These are phyloP conservation scores for Trissoscelio sp. DNA, from an alignment of 2,888 invertebrate genomes.

Conservation along the genomic window DNA sequence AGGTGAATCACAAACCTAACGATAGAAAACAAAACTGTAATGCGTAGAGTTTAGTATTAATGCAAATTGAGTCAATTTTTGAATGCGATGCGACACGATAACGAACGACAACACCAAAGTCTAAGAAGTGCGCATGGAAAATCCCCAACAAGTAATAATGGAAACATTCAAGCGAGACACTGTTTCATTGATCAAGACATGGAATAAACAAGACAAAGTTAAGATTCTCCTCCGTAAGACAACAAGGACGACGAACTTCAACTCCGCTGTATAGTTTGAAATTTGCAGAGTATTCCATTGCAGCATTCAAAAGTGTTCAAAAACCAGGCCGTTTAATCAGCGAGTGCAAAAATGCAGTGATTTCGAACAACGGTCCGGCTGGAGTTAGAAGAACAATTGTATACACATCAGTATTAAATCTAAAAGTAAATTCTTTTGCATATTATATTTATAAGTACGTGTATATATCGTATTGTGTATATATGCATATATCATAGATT, in stretches of 20 bases:
- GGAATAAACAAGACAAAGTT: constrained; percentile 18
- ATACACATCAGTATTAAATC: constrained; percentile 81
- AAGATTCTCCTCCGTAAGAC: constrained; percentile 30
- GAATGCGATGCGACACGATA: constrained; percentile 77
- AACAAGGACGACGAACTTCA: constrained; percentile 32
- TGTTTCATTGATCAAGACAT: constrained; percentile 13
- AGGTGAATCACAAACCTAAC: constrained; percentile 22
- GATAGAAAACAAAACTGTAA: constrained; percentile 28
- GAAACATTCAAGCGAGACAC: constrained; percentile 16
- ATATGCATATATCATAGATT: constrained; percentile 77
- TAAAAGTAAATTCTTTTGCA: constrained; percentile 75
- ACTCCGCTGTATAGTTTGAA: constrained; percentile 37
- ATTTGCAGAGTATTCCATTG: constrained; percentile 36
- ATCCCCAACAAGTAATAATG: constrained; percentile 24
- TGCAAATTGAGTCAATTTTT: constrained; percentile 80
- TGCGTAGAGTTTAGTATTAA: constrained; percentile 57
- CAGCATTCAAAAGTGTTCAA: constrained; percentile 62
- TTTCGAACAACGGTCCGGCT: constrained; percentile 58
- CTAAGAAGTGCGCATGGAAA: constrained; percentile 52
- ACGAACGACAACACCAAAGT: constrained; percentile 73
- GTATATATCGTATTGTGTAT: constrained; percentile 77
- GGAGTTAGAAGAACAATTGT: constrained; percentile 69
- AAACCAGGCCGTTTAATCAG: constrained; percentile 52
- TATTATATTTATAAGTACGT: constrained; percentile 78
- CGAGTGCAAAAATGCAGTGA: constrained; percentile 47